Evolutionary conservation across 2,113 vertebrate genomes (phyloP), one percentile per base, ranked within the genome.

Genomic region (Mirounga angustirostris): DNA sequence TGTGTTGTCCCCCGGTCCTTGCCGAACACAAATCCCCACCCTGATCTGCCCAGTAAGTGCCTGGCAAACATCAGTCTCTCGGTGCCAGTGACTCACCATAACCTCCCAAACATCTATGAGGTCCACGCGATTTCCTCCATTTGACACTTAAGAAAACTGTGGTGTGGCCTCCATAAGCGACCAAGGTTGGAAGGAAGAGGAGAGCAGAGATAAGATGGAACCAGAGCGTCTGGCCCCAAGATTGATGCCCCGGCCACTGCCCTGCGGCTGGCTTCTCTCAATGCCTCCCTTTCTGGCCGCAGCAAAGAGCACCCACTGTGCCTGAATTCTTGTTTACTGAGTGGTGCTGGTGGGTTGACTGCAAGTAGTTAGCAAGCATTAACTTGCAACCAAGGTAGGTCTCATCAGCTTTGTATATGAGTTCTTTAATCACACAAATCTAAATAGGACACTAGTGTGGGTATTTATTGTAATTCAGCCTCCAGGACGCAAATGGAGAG

Each of bases 391-490:
- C 46, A 74, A 54, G 3, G 7, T 33, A 46, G 84, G 40, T 74
- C 90, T 97, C 83, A 33, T 94, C 84, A 11, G 54, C 59, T 97
- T 95, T 74, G 87, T 19, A 30, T 36, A 52, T 52, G 80, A 93
- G 86, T 6, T 63, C 88, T 96, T 86, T 76, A 96, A 92, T 96
- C 26, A 0, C 67, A 89, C 50, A 63, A 73, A 96, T 74, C 94
- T 96, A 97, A 97, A 65, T 84, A 97, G 91, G 80, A 92, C 74
- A 96, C 61, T 85, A n/a, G 58, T 59, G 56, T 91, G 88, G 80
- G 63, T 96, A 91, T 91, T 89, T 91, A 52, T 81, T 91, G 92
- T 94, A 92, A 94, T 79, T 92, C 90, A 90, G 50, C 73, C 88
- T 95, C 85, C 85, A 93, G 78, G 95, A 93, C 76, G 69, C 91